Evolutionary conservation across 2,113 vertebrate genomes (phyloP).

Genomic region (pig (Sus scrofa)): T2T-Sscrofa CM000817.6:141130501-141131000

Average conservation of each 20-base stretch:
- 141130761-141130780: neutral
- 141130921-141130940: neutral
- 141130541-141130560: fast-evolving
- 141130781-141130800: neutral
- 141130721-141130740: neutral
- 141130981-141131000: neutral
- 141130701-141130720: neutral
- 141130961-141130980: neutral
- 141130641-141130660: neutral
- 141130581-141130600: neutral
- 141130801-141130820: neutral
- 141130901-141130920: neutral
- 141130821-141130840: neutral
- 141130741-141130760: neutral
- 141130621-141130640: neutral
- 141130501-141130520: neutral
- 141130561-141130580: neutral
- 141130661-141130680: neutral
- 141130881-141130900: neutral
- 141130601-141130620: neutral
- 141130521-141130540: neutral
- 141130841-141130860: fast-evolving
- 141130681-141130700: slow-evolving; percentile 13
- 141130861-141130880: neutral
- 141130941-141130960: neutral